Percentiles rank a stretch among this genome's conserved stretches.
Conservation (phyloP, 2,113 vertebrate genomes). For the Danionella cerebrum region DNA sequence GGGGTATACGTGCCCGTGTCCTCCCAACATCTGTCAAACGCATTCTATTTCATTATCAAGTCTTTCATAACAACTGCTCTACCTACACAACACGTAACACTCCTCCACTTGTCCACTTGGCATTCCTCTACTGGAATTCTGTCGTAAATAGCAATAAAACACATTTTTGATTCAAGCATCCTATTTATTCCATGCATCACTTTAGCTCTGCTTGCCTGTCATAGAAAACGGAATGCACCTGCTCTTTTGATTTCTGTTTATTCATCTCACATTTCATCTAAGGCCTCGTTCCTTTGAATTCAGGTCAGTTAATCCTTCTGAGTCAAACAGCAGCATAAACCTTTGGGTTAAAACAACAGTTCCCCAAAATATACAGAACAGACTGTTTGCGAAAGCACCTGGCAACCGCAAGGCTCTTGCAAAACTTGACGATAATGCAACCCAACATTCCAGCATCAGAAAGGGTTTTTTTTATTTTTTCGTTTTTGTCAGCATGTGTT, state of each 20-base stretch:
- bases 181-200: too few relatives aligned
- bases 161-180: too few relatives aligned
- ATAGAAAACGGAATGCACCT: neutral
- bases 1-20: neutral
- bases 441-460: conserved; percentile 4
- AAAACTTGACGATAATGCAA: conserved; percentile 16
- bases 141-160: too few relatives aligned
- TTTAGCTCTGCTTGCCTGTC: neutral
- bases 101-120: neutral
- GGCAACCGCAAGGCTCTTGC: neutral
- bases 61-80: neutral
- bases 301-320: neutral
- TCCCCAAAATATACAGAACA: conserved; percentile 5
- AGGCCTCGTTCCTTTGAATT: neutral
- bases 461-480: neutral
- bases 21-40: conserved; percentile 20
- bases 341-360: neutral
- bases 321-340: neutral
- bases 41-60: neutral
- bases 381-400: neutral
- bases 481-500: neutral
- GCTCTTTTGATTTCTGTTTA: neutral
- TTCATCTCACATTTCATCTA: neutral
- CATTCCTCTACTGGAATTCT: too few relatives aligned
- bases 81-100: neutral